phyloP scores from a whole-genome alignment of 2,888 invertebrate genomes.

The Metalampra italica region DNA sequence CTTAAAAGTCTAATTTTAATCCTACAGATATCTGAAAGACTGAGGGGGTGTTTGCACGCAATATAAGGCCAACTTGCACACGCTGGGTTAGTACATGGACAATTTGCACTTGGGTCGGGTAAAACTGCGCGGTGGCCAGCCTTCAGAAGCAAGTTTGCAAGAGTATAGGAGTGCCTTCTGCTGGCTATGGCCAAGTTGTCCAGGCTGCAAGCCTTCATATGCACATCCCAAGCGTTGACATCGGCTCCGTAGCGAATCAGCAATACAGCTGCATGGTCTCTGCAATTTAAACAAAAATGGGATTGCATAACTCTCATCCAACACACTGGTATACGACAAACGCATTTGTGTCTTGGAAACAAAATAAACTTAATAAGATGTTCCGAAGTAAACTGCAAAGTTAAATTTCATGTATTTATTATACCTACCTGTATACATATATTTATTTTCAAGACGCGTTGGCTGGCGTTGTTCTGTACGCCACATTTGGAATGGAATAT shows the following conservation, averaged over 20 bases:
- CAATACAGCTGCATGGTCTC: conserved; percentile 72
- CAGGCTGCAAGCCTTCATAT: conserved; percentile 58
- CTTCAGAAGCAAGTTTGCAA: conserved; percentile 58
- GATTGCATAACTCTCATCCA: too few relatives aligned
- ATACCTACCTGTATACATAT: too few relatives aligned
- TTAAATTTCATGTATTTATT: too few relatives aligned
- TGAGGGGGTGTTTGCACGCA: conserved; percentile 66
- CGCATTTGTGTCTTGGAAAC: too few relatives aligned
- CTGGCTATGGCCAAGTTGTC: conserved; percentile 78
- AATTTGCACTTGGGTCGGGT: conserved; percentile 17
- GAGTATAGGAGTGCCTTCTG: conserved; percentile 40
- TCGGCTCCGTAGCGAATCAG: conserved; percentile 81
- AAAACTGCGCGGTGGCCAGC: conserved; percentile 50
- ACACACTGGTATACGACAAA: too few relatives aligned
- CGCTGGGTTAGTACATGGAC: conserved; percentile 29
- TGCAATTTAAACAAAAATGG: conserved; percentile 28
- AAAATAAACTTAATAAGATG: too few relatives aligned
- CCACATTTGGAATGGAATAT: too few relatives aligned
- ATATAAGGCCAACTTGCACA: conserved; percentile 56
- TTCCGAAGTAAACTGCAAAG: too few relatives aligned
- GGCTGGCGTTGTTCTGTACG: too few relatives aligned
- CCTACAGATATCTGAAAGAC: conserved; percentile 77
- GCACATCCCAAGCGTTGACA: conserved; percentile 78
- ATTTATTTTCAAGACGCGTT: too few relatives aligned
- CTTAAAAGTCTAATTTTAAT: conserved; percentile 66